Base-by-base conservation (phyloP, 2,113 vertebrate genomes). In the Clarias magur region DNA sequence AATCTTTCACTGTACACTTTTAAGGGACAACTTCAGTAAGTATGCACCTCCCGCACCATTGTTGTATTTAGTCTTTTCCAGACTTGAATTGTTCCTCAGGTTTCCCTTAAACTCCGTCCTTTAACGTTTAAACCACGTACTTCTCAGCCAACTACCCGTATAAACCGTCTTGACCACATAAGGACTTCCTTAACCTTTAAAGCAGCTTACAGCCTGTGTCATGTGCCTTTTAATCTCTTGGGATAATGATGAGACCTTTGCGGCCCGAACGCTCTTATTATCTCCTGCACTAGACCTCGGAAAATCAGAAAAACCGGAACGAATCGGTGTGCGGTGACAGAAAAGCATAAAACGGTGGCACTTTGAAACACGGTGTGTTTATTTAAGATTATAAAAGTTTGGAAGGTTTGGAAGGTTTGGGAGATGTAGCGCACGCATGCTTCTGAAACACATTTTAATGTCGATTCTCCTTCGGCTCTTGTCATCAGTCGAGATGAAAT, bases 231-330 rank as follows among this genome's bases (percentile, higher is more conserved):
- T 68, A 19, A 68, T 65, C 59, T 82, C 12, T 82, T 17, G 59
- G 53, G 60, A 82, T 82, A 82, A 65, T 82, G 42, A 82, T 23
- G 12, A 82, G 80, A 65, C 17, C 42, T 83, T 54, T 48, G 62
- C 0, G 23, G 8, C 25, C 27, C 27, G 13, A 27, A 6, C 25
- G 56, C 48, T 1, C 12, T 54, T n/a, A 48, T 48, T 16, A 30
- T 57, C n/a, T 79, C n/a, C 3, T 57, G n/a, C 7, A 0, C 15
- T 56, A 79, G 8, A 79, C 15, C 76, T 79, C 13, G 7, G 27
- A 56, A 56, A 23, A 25, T 25, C 11, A 53, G 73, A 53, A 19
- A 57, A 57, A 57, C 54, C 54, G 57, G 54, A 79, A 57, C 10
- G 19, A 57, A 79, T 56, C 53, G 10, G 23, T 7, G 1, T 9